phyloP scores from a whole-genome alignment of 2,797 vertebrate species.

The Gephyroberyx darwinii region DNA sequence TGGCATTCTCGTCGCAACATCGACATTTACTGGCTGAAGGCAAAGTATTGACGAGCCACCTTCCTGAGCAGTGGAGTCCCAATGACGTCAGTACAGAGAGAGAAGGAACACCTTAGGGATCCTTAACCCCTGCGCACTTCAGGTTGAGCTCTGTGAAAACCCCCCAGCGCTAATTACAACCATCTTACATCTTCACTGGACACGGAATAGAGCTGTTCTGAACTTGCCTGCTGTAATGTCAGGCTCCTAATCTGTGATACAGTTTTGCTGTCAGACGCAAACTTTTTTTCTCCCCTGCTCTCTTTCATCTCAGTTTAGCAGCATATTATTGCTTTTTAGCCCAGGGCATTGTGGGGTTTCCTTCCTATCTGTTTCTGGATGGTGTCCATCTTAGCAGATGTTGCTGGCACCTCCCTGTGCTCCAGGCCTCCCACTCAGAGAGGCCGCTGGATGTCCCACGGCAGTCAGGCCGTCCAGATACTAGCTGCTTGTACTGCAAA shows the following conservation, averaged over 20 bases:
- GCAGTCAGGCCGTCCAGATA: constrained; percentile 41
- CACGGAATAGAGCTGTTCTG: constrained; percentile 7
- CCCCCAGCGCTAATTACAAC: not conserved
- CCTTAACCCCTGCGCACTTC: constrained; percentile 51
- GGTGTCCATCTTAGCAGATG: constrained; percentile 70
- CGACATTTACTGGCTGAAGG: constrained; percentile 69
- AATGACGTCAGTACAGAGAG: constrained; percentile 65
- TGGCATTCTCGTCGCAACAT: constrained; percentile 35
- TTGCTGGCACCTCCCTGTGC: constrained; percentile 56
- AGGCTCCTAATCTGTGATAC: not conserved
- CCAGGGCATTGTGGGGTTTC: constrained; percentile 55
- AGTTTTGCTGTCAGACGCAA: not conserved
- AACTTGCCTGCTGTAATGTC: not conserved
- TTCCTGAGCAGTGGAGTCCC: constrained; percentile 69
- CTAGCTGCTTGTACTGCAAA: constrained; percentile 44
- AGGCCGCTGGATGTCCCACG: constrained; percentile 35
- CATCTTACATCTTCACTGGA: not conserved
- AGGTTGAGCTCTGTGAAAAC: constrained; percentile 23
- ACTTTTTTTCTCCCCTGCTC: not conserved
- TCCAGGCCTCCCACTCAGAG: constrained; percentile 40
- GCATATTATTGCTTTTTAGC: constrained; percentile 32
- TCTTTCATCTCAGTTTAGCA: constrained; percentile 44
- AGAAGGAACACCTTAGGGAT: constrained; percentile 50
- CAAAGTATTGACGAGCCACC: constrained; percentile 56
- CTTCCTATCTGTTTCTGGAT: constrained; percentile 65